Evolutionary conservation across 2,797 vertebrate species (phyloP), one percentile per base, ranked within the genome.

Genomic region (Nasua narica): DNA sequence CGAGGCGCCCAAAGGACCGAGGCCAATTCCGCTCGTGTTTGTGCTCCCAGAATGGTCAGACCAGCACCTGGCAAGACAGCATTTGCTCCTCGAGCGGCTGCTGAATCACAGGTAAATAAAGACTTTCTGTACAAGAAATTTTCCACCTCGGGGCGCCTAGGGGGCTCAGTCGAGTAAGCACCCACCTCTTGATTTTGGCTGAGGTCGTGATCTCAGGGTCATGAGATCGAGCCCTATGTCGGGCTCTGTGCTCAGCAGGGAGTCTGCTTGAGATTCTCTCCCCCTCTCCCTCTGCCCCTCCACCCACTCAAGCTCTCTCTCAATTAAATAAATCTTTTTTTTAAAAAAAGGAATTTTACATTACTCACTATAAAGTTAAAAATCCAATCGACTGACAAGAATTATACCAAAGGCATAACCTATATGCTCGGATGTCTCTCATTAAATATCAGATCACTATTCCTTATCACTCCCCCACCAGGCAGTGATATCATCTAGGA

Each of bases 341-440:
- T n/a, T n/a, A n/a, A n/a, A 29, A 2, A 54, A 35, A 79, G 48
- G 72, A 54, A 65, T 60, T 58, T 84, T 27, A 86, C 19, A 56
- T 29, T 56, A 88, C 78, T 90, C 50, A 43, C 7, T 81, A 13
- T 35, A 77, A 94, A 92, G 12, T 37, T 70, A 70, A 56, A 90
- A 67, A 58, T 32, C 23, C 94, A 74, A 70, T 32, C 60, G 67
- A 82, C 1, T 32, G 62, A n/a, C 48, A 87, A 89, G 83, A 95
- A 86, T 25, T 50, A 8, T 3, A 83, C 2, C 69, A 35, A 82
- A 84, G 62, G 27, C 27, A 52, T 54, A 69, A 67, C 78, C 32
- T 50, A 56, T 16, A 48, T 7, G 32, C 43, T 86, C 48, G 58
- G 29, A 21, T 35, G 37, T 14, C 70, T 67, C 37, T 35, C 70